Percentiles rank a stretch among this genome's conserved stretches.
Evolutionary conservation across 2,113 vertebrate species (phyloP).

Genomic region (Pomatostomus ruficeps): DNA sequence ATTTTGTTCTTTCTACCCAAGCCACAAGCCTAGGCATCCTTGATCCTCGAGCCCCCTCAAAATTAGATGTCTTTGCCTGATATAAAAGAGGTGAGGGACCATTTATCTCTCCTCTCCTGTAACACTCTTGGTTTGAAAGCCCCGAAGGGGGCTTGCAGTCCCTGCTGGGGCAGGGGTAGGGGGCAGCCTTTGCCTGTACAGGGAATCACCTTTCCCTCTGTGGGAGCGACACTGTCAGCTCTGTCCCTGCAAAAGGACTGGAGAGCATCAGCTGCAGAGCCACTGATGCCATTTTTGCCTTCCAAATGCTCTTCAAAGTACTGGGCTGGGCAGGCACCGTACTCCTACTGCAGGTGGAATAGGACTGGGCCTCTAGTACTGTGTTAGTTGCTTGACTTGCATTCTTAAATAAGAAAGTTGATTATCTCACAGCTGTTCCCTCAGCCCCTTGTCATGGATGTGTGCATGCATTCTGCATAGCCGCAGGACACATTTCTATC

Average conservation of each 20-base stretch:
- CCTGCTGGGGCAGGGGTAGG: not conserved
- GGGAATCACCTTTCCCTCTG: accelerated
- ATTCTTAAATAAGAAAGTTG: not conserved
- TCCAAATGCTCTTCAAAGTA: not conserved
- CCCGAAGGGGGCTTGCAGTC: not conserved
- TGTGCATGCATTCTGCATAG: not conserved
- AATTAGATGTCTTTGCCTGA: not conserved
- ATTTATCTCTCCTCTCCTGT: not conserved
- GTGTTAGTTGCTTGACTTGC: not conserved
- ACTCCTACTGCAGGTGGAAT: not conserved
- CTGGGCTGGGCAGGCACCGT: not conserved
- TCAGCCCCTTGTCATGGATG: not conserved
- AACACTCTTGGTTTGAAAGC: not conserved
- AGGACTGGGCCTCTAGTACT: not conserved
- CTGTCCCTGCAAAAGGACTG: not conserved
- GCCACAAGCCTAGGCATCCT: not conserved
- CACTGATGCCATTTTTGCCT: not conserved
- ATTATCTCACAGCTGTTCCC: not conserved
- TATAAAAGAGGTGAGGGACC: not conserved
- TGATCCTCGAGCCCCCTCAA: not conserved
- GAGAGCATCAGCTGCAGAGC: not conserved
- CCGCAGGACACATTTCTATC: not conserved
- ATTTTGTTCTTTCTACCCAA: not conserved
- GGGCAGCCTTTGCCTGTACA: not conserved
- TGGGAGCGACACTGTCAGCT: accelerated